Conservation (phyloP, 2,113 vertebrate genomes). For the Felis chaus region DNA sequence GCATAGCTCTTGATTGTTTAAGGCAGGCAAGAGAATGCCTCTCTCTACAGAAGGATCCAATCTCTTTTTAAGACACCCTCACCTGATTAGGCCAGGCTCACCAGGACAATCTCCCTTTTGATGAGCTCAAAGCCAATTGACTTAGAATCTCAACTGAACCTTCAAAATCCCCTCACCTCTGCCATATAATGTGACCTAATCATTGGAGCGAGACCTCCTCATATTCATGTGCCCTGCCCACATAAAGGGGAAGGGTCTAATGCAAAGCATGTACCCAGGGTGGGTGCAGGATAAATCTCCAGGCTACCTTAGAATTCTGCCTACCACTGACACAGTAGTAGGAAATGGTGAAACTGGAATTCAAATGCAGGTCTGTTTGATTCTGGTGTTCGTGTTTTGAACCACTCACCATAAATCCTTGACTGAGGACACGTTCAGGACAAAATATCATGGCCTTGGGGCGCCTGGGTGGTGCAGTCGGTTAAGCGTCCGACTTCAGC, state of each 20-base stretch:
- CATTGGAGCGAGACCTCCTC: background rate
- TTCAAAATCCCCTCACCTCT: background rate
- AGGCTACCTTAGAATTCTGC: background rate
- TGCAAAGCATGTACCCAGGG: accelerated
- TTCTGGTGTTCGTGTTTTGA: background rate
- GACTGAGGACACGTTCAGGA: background rate
- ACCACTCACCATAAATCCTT: background rate
- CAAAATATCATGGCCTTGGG: background rate
- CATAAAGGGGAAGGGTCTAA: background rate
- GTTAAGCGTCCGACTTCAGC: too few relatives aligned
- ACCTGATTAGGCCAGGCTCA: background rate
- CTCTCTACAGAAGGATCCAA: background rate
- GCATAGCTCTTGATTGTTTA: background rate
- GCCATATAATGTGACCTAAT: background rate
- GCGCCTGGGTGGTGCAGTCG: too few relatives aligned
- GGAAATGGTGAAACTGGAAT: background rate
- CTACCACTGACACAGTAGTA: background rate
- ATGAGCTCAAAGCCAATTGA: background rate
- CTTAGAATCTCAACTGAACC: background rate
- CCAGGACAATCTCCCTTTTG: background rate
- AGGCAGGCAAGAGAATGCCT: background rate
- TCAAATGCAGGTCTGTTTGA: background rate
- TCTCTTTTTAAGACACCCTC: background rate
- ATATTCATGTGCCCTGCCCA: background rate
- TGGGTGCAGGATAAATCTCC: background rate